phyloP scores from a whole-genome alignment of 2,888 invertebrate species.

The Ornithoptera priamus region DNA sequence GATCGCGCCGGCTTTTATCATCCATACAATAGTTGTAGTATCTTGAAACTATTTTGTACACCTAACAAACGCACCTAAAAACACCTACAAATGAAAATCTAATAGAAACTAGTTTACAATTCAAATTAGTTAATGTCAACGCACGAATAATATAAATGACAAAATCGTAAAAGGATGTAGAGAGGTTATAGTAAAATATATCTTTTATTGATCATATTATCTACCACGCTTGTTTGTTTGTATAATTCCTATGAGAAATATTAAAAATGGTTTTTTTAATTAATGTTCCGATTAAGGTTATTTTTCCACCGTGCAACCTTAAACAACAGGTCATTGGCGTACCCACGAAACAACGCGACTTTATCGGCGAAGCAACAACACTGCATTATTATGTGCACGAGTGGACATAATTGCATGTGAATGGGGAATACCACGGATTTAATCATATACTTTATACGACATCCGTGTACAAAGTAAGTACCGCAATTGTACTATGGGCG shows the following conservation, averaged over 20 bases:
- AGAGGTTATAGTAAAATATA: slow-evolving; percentile 16
- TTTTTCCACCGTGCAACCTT: neutral
- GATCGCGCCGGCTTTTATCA: neutral
- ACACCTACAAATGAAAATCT: neutral
- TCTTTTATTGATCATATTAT: slow-evolving; percentile 3
- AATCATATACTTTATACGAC: slow-evolving; percentile 23
- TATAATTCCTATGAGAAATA: neutral
- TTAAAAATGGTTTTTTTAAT: neutral
- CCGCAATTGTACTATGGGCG: slow-evolving; percentile 33
- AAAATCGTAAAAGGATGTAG: slow-evolving; percentile 18
- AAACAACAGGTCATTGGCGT: neutral
- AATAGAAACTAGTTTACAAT: slow-evolving; percentile 7
- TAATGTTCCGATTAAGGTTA: neutral
- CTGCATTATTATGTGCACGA: slow-evolving; percentile 21
- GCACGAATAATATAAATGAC: slow-evolving; percentile 19
- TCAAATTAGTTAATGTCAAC: slow-evolving; percentile 16
- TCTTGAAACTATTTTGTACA: neutral
- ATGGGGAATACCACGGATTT: slow-evolving; percentile 20
- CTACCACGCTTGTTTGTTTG: too few species aligned
- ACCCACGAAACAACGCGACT: slow-evolving; percentile 17
- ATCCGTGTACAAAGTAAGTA: slow-evolving; percentile 21
- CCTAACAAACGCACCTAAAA: neutral
- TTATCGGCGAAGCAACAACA: slow-evolving; percentile 11
- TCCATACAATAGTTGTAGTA: neutral
- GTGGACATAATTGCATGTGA: slow-evolving; percentile 28